Evolutionary conservation across 2,113 vertebrate genomes (phyloP), one percentile per base, ranked within the genome.

Genomic region (Brienomyrus longianalis): DNA sequence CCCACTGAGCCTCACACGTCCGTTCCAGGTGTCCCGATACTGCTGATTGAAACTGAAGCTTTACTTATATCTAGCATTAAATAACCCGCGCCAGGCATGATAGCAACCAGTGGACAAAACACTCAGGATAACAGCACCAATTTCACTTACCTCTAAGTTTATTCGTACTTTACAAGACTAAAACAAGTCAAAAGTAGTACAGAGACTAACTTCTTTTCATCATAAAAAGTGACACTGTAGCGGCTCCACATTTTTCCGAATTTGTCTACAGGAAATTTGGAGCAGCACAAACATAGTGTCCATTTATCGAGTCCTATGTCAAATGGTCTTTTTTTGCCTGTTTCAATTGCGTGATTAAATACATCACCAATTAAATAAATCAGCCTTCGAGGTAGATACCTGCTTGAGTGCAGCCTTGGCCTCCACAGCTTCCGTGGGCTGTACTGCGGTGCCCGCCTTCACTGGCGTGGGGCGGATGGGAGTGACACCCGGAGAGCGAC

Each of bases 341-440:
- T 62, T 27, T 62, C 59, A 10, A 66, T 3, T 27, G 54, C 21
- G 21, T 59, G 21, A 59, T 27, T 9, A 23, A 62, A 62, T 9
- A 62, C 6, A 62, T 62, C 56, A n/a, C 5, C 0, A 31, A 31
- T 31, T 31, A 31, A 31, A 31, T 31, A 11, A 31, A 66, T 31
- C 23, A 23, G 21, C 11, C n/a, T 47, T 17, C 27, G 35, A 5
- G 23, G 7, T 7, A 9, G 84, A 87, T 93, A 98, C 98, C 97
- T 99, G 98, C 92, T 98, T 99, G 50, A 99, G 95, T 2, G 98
- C 98, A 90, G 98, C 97, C 92, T 96, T 99, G 7, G 98, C 95
- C 92, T 99, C 98, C 54, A 96, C 91, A 0, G 95, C 94, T 92
- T 98, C 97, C 19, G 95, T 74, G 0, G 97, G 96, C 77, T 98